Percentiles rank a stretch among this genome's conserved stretches.
Evolutionary conservation across 2,113 vertebrate genomes (phyloP).

Genomic region (Mesocricetus auratus): DNA sequence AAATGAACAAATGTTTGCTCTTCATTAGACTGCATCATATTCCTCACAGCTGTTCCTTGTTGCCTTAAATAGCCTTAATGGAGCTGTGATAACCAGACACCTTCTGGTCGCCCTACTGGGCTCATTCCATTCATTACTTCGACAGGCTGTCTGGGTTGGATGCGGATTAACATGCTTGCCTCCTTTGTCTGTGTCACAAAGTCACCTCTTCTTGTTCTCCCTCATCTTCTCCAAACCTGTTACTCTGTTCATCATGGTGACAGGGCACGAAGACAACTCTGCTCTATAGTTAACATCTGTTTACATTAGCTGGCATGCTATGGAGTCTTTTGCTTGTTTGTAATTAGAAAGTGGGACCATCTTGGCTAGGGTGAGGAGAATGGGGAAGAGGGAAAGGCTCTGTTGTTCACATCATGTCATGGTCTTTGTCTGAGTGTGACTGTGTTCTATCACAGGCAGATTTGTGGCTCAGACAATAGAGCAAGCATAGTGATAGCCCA

Average conservation of each 20-base stretch:
- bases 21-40: conserved; percentile 82
- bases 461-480: not conserved
- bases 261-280: not conserved
- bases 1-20: conserved; percentile 84
- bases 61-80: conserved; percentile 86
- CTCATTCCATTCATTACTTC: conserved; percentile 79
- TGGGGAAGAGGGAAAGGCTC: not conserved
- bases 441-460: not conserved
- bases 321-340: not conserved
- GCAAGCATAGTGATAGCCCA: not conserved
- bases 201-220: not conserved
- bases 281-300: not conserved
- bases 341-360: not conserved
- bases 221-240: not conserved
- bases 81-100: conserved; percentile 82
- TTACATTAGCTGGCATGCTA: not conserved
- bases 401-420: not conserved
- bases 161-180: conserved; percentile 59
- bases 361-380: not conserved
- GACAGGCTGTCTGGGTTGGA: conserved; percentile 58
- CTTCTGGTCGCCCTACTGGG: conserved; percentile 81
- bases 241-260: not conserved
- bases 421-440: not conserved
- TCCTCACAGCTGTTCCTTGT: conserved; percentile 86
- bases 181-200: conserved; percentile 51